Evolutionary conservation across 2,797 vertebrate species (phyloP), one percentile per base, ranked within the genome.

Genomic region (Gymnocypris eckloni): DNA sequence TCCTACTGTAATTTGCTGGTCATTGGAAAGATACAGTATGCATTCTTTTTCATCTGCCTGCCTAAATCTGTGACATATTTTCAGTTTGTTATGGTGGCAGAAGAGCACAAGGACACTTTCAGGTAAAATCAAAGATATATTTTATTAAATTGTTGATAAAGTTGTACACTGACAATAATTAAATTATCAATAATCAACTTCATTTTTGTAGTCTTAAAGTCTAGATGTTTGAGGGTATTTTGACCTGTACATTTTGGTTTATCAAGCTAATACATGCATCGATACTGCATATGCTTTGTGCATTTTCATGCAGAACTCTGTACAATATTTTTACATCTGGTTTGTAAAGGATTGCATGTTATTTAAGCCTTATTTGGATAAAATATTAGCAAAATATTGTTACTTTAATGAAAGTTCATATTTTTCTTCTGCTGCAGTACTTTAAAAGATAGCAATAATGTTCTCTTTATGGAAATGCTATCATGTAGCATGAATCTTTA

Each of bases 1-100:
- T 78, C n/a, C 86, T 82, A 83, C 91, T 92, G 90, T 84, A 91
- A 67, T 86, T 89, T 93, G 91, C 96, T 96, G 95, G 95, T 94
- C 95, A 95, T 96, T 67, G 66, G 16, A 37, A 95, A 95, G 90
- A 93, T 91, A 88, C 66, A 67, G 15, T 67, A 37, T 67, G 33
- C 66, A 18, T 67, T 67, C 3, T 37, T 50, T 83, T 83, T 86
- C 13, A 81, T 91, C 84, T 88, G 79, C 76, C 79, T 76, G 79
- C 41, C 70, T 66, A 81, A 82, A 86, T 59, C 78, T 83, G 79
- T 69, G 28, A 64, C 66, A 18, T 66, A 81, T 91, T 86, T 22
- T 20, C 20, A 22, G 77, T 77, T 48, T 73, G 25, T 70, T 81
- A 50, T 70, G 81, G 70, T 83, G 79, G 82, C 84, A 87, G 81